phyloP scores from a whole-genome alignment of 2,888 invertebrate genomes.

The Drosophila borealis region DNA sequence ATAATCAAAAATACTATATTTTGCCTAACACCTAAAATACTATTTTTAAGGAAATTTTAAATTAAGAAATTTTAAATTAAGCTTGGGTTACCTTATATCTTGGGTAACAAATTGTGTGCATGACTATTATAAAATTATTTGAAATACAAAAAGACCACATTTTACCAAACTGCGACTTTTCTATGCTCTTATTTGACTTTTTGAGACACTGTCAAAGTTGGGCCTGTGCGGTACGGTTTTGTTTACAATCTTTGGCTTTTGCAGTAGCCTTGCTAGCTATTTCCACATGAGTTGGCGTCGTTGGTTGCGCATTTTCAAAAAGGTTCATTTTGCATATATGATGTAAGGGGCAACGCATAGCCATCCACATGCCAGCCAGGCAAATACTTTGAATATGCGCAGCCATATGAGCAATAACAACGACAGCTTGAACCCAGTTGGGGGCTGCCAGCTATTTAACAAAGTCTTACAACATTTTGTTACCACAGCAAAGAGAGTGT shows the following conservation, averaged over 20 bases:
- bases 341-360: conserved; percentile 56
- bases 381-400: conserved; percentile 51
- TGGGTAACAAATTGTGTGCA: too few relatives aligned
- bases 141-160: background rate
- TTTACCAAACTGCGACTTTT: conserved; percentile 18
- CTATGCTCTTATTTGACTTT: conserved; percentile 8
- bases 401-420: background rate
- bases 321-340: conserved; percentile 73
- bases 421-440: conserved; percentile 3
- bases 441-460: conserved; percentile 17
- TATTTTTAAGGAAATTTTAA: too few relatives aligned
- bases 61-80: too few relatives aligned
- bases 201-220: conserved; percentile 19
- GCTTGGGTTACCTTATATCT: too few relatives aligned
- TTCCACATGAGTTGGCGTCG: conserved; percentile 59
- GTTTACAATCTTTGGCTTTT: conserved; percentile 27
- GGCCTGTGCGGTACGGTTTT: background rate
- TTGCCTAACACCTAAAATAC: too few relatives aligned
- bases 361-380: conserved; percentile 39
- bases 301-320: conserved; percentile 61
- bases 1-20: too few relatives aligned
- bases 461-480: conserved; percentile 21
- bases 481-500: background rate
- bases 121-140: too few relatives aligned
- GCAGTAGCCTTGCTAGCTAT: conserved; percentile 23